Evolutionary conservation across 2,888 invertebrate genomes (phyloP).

Genomic region (Dinocampus coccinellae): DNA sequence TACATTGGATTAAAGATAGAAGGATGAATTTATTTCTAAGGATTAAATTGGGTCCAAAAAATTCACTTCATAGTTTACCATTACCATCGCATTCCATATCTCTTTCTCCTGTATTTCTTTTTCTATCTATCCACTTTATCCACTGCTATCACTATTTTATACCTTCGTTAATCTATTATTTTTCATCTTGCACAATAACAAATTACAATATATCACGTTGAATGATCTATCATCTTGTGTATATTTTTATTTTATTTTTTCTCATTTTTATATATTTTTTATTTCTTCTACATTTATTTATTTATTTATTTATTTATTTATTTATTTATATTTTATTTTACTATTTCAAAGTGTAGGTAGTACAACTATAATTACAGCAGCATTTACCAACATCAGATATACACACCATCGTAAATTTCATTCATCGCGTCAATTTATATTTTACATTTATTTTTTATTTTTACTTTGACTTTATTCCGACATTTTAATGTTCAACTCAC

Average conservation of each 20-base stretch:
- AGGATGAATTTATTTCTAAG: slow-evolving; percentile 17
- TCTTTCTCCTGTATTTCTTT: too few species aligned
- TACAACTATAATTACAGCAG: slow-evolving; percentile 2
- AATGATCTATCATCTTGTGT: background rate
- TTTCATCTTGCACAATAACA: background rate
- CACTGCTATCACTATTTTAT: too few species aligned
- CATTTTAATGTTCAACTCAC: slow-evolving; percentile 4
- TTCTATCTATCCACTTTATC: too few species aligned
- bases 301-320: too few species aligned
- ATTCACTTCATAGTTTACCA: background rate
- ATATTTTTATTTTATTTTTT: too few species aligned
- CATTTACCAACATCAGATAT: slow-evolving; percentile 11
- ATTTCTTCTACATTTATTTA: too few species aligned
- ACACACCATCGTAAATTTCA: slow-evolving; percentile 10
- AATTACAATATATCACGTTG: background rate
- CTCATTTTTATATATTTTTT: too few species aligned
- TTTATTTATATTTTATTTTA: background rate
- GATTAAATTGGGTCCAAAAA: slow-evolving; percentile 15
- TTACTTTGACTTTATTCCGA: background rate
- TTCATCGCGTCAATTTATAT: background rate
- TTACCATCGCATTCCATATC: background rate
- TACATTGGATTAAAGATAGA: slow-evolving; percentile 7
- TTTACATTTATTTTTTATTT: background rate
- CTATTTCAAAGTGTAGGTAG: background rate
- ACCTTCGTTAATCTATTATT: background rate